Evolutionary conservation across 2,797 vertebrate genomes (phyloP).

Genomic region (Pseudochirops corinnae): DNA sequence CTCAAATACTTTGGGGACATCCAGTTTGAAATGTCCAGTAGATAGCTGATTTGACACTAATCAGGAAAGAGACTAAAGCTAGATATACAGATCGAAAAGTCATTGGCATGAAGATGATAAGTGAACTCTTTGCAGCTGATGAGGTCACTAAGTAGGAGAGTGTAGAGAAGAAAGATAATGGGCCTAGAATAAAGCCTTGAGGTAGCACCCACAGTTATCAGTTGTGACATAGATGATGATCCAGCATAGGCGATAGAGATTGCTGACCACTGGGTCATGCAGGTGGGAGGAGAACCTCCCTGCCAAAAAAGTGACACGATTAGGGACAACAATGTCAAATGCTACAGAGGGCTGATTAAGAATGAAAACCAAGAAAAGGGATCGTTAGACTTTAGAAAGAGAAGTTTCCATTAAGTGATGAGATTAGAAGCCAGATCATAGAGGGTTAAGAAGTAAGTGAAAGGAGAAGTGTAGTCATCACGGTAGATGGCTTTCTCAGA

Average conservation of each 20-base stretch:
- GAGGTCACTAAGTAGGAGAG: not conserved
- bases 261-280: not conserved
- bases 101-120: not conserved
- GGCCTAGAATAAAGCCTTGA: not conserved
- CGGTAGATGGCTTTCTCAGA: not conserved
- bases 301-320: not conserved
- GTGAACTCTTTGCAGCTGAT: not conserved
- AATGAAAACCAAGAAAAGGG: not conserved
- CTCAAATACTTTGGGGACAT: not conserved
- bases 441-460: not conserved
- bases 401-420: not conserved
- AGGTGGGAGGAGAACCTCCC: not conserved
- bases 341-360: not conserved
- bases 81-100: not conserved
- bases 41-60: not conserved
- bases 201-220: not conserved
- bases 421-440: not conserved
- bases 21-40: not conserved
- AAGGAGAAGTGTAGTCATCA: not conserved
- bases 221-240: not conserved
- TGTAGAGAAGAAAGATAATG: not conserved
- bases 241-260: not conserved
- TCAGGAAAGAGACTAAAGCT: not conserved
- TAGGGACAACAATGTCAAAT: not conserved
- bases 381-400: not conserved